Percentiles rank a stretch among this genome's conserved stretches.
These are phyloP conservation scores for Centropyge bicolor DNA, from an alignment of 2,797 vertebrate species.

Conservation along the genomic window DNA sequence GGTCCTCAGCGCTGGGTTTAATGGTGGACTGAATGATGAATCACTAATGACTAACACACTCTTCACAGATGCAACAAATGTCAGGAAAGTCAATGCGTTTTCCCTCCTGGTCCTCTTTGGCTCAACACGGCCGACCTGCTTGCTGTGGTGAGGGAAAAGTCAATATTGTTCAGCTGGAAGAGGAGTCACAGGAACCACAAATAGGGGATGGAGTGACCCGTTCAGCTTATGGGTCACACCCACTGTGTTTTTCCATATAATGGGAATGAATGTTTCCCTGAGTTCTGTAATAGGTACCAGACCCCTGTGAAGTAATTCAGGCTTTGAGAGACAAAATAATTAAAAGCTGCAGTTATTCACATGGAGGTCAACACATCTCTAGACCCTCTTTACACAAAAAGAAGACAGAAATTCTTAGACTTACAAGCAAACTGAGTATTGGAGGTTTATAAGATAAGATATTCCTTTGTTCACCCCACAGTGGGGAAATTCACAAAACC, in stretches of 20 bases:
- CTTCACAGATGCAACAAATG: constrained; percentile 79
- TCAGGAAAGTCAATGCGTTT: constrained; percentile 74
- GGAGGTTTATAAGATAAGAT: no score
- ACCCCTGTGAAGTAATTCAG: constrained; percentile 56
- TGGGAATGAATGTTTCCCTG: constrained; percentile 43
- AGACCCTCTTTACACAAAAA: constrained; percentile 59
- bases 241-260: constrained; percentile 54
- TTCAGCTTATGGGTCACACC: constrained; percentile 54
- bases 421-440: constrained; percentile 2
- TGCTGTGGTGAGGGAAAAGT: constrained; percentile 48
- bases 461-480: no score
- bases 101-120: constrained; percentile 54
- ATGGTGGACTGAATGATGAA: constrained; percentile 72
- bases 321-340: constrained; percentile 61
- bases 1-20: constrained; percentile 57
- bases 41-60: constrained; percentile 74
- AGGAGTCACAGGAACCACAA: constrained; percentile 54
- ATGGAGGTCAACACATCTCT: constrained; percentile 50
- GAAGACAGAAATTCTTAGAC: background rate
- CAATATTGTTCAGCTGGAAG: constrained; percentile 58
- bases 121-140: constrained; percentile 33
- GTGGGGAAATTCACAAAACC: no score
- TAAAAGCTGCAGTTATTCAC: constrained; percentile 49
- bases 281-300: constrained; percentile 53
- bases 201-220: constrained; percentile 40